phyloP scores from a whole-genome alignment of 1,140 invertebrate genomes.

The Brachystomella parvula region DNA sequence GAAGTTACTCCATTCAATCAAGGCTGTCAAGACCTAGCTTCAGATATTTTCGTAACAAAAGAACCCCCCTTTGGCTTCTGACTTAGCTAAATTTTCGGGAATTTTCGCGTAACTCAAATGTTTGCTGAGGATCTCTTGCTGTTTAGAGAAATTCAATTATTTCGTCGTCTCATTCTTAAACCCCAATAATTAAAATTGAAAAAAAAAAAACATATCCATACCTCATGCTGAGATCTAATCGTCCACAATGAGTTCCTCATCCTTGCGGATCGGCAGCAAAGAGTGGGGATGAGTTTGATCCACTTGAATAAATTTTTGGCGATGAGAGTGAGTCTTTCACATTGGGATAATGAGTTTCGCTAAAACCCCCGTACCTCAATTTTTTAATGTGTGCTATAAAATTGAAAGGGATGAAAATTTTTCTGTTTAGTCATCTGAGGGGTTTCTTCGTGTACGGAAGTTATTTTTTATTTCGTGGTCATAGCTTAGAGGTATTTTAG shows the following conservation, averaged over 20 bases:
- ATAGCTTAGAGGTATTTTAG: neutral
- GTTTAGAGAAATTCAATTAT: no score
- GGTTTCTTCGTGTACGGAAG: slow-evolving; percentile 8
- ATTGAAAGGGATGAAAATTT: slow-evolving; percentile 21
- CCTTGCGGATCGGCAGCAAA: neutral
- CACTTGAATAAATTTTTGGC: slow-evolving; percentile 23
- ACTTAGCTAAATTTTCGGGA: no score
- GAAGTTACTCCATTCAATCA: no score
- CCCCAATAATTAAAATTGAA: no score
- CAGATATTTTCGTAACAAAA: no score
- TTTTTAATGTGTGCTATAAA: slow-evolving; percentile 22
- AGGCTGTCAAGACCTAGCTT: no score
- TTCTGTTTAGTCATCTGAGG: slow-evolving; percentile 22
- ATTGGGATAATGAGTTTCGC: neutral
- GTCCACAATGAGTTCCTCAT: neutral
- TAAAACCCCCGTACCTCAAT: slow-evolving; percentile 21
- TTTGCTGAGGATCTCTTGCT: no score
- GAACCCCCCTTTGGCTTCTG: no score
- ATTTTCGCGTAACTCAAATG: no score
- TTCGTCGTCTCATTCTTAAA: no score
- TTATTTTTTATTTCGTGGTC: neutral
- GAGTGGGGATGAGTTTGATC: slow-evolving; percentile 24
- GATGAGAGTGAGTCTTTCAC: slow-evolving; percentile 17
- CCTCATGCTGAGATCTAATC: no score
- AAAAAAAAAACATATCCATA: no score